Base-by-base conservation (phyloP, 2,797 vertebrate species). In the Bradypodion ventrale region DNA sequence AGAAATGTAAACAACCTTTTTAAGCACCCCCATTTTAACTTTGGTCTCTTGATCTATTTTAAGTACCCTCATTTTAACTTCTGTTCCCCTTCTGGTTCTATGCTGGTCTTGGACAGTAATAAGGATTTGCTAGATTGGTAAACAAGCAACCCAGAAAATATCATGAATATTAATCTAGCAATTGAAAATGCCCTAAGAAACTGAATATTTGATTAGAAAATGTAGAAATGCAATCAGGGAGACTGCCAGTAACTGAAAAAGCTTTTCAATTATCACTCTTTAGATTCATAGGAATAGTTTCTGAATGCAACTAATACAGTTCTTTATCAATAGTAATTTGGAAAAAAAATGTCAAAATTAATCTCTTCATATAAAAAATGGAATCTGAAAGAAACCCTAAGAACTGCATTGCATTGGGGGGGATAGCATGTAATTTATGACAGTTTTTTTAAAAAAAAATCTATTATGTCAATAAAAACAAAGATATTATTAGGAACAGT, bases 301-400 rank as follows among this genome's bases (percentile, higher is more conserved):
- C 78, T 66, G 49, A 12, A 7, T 2, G 65, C 74, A 85, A 75
- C 29, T 69, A 66, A 21, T 70, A 83, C 66, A 81, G 15, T 59
- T 69, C 84, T 87, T 88, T 72, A 78, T 69, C 42, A 65, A 83
- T 44, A 46, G 37, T 23, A 56, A 66, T 78, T n/a, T 78, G 23
- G 35, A 44, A 74, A 4, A 46, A 4, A 46, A 59, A 59, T 78
- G 62, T 83, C 80, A 79, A 87, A 2, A 52, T 1, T 59, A 85
- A 37, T 44, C 35, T 78, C 25, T 44, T 65, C 81, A 81, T 16
- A 74, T 59, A 84, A 59, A 27, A 76, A 73, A 83, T 27, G 2
- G 32, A 73, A 69, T 78, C n/a, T 85, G 79, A 49, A 72, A 88
- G 76, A 89, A 83, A 1, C 40, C 37, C 68, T 1, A 15, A 46